Percentiles rank a stretch among this genome's conserved stretches.
phyloP scores from a whole-genome alignment of 1,140 invertebrate species.

The Dreissena rostriformis region DNA sequence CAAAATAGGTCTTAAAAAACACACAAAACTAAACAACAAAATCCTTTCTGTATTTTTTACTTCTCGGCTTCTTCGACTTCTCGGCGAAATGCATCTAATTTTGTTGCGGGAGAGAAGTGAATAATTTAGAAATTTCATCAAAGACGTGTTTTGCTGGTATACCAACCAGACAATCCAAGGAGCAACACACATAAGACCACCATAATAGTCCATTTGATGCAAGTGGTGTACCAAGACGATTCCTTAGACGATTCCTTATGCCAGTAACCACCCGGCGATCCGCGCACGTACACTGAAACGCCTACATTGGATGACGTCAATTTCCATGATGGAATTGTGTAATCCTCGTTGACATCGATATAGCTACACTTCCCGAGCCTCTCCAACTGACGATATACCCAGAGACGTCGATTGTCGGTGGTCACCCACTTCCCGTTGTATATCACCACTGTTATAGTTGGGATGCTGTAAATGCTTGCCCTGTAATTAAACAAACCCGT shows the following conservation, averaged over 20 bases:
- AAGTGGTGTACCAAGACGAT: no score
- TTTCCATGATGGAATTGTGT: not conserved
- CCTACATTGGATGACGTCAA: conserved; percentile 18
- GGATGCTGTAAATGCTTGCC: not conserved
- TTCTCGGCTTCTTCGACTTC: no score
- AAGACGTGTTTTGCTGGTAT: no score
- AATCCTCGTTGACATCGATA: not conserved
- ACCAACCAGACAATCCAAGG: no score
- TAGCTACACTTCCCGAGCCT: conserved; percentile 19
- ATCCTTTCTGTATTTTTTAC: no score
- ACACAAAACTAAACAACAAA: no score
- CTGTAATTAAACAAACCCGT: conserved; percentile 4
- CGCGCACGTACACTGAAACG: not conserved
- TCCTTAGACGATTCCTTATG: not conserved
- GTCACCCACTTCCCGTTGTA: conserved; percentile 5
- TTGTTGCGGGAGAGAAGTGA: no score
- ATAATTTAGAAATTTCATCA: no score
- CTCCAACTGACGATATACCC: conserved; percentile 43
- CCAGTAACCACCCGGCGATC: conserved; percentile 9
- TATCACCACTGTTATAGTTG: not conserved
- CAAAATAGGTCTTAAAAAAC: no score
- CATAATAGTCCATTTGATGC: no score
- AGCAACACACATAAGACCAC: no score
- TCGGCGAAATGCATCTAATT: no score
- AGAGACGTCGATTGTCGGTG: conserved; percentile 23